A percentile compares a stretch with the other conserved stretches of the same genome.
phyloP scores from a whole-genome alignment of 2,797 vertebrate species.

The Limosa lapponica region DNA sequence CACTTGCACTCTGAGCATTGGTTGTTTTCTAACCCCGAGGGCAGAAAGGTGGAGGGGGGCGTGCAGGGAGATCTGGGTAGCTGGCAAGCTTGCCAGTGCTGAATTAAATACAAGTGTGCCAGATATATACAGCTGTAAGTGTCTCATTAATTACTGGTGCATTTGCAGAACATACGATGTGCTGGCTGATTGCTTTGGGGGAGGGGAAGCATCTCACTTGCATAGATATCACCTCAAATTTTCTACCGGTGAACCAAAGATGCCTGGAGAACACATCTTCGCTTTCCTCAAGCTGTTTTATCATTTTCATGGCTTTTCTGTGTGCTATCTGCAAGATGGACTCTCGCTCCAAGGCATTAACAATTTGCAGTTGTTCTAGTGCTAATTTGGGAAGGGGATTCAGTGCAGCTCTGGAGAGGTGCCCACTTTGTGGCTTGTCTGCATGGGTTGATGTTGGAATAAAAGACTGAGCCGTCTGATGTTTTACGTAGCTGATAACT shows the following conservation, averaged over 20 bases:
- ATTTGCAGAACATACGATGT: background rate
- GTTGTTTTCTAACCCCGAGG: background rate
- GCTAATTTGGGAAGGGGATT: background rate
- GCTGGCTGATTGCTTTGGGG: background rate
- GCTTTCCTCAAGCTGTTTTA: background rate
- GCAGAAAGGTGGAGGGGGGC: background rate
- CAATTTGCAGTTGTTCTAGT: background rate
- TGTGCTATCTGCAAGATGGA: background rate
- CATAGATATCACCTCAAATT: background rate
- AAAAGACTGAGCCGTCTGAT: background rate
- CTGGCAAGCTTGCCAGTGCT: background rate
- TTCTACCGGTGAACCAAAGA: background rate
- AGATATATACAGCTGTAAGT: background rate
- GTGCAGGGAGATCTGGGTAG: background rate
- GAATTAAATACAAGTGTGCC: background rate
- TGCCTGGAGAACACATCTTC: background rate
- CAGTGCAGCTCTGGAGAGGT: background rate
- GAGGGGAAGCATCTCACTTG: background rate
- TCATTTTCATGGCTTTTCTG: background rate
- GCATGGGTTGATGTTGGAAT: background rate
- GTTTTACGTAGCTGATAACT: background rate
- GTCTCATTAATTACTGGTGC: background rate
- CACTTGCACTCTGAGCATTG: accelerated
- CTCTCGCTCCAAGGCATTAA: background rate
- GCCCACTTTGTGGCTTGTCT: background rate